Evolutionary conservation across 2,888 invertebrate species (phyloP), one percentile per base, ranked within the genome.

Genomic region (Coleophora deauratella): DNA sequence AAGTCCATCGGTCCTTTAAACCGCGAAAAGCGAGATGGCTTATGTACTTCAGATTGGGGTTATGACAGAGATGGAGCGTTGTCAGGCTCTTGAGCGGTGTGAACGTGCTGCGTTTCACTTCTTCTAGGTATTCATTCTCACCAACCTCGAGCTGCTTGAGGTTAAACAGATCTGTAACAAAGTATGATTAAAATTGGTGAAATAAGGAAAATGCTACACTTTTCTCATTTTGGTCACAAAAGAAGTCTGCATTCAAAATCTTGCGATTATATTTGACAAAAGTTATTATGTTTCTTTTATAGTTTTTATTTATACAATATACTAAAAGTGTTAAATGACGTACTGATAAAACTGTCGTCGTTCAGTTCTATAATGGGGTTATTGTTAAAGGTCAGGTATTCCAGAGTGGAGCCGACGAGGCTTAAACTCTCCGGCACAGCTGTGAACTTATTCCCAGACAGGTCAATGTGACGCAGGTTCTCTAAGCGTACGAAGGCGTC

Each of bases 81-180:
- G 70, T 68, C 43, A 87, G 59, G 40, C 67, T 81, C 41, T 62
- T 75, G 35, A 89, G 66, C n/a, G 82, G 77, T 1, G 84, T 69
- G 54, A 89, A 88, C 3, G 88, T 82, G 47, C 82, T 86, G 27
- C 82, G 72, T 48, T 86, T 85, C 10, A 92, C 85, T 52, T 74
- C 80, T 42, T 81, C 82, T 45, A 92, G 66, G 51, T 81, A 71
- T 4, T 77, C 71, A 60, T 91, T 86, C 54, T 88, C 82, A 40
- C 88, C 90, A 6, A 91, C 87, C 59, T 90, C 90, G 34, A 92
- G 62, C 51, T 86, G 82, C 48, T 80, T 71, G 46, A 91, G 66
- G 46, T 80, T 79, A 33, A 72, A 69, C 54, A 91, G 64, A 34
- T 88, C 89, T 88, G 63, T 49, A 50, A n/a, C n/a, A n/a, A 52